These are phyloP conservation scores for Micromussa lordhowensis DNA, from an alignment of 92 coral and sea anemone species.

Conservation along the genomic window DNA sequence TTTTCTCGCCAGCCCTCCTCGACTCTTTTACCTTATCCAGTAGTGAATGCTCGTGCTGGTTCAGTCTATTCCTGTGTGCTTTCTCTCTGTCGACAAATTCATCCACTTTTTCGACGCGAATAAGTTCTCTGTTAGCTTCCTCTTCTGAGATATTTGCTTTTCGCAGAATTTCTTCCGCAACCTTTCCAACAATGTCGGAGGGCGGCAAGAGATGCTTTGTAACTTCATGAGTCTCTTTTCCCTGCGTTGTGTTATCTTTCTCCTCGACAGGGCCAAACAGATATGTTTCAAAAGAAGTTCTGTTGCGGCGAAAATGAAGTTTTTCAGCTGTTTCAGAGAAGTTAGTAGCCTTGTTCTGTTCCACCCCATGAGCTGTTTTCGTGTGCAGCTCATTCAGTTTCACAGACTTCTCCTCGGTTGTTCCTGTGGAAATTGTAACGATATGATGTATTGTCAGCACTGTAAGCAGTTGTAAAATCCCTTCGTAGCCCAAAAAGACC, in stretches of 20 bases:
- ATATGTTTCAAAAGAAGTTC: slow-evolving; percentile 5
- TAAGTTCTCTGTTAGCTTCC: slow-evolving; percentile 76
- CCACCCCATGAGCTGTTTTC: not conserved
- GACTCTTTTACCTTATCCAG: slow-evolving; percentile 25
- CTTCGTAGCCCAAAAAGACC: not conserved
- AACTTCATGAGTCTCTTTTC: not conserved
- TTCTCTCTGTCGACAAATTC: slow-evolving; percentile 36
- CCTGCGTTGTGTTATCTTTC: not conserved
- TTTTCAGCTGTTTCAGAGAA: slow-evolving; percentile 7
- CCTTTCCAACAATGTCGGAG: slow-evolving; percentile 76
- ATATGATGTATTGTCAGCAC: not conserved
- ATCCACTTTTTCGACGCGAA: slow-evolving; percentile 82
- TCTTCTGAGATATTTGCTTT: slow-evolving; percentile 73
- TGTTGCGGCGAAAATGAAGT: slow-evolving; percentile 25
- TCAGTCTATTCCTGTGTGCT: not conserved
- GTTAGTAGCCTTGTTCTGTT: not conserved
- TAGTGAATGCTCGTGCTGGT: slow-evolving; percentile 16
- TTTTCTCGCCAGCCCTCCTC: not conserved
- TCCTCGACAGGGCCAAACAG: not conserved
- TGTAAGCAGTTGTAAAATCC: not conserved
- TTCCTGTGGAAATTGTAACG: slow-evolving; percentile 5
- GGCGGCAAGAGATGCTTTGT: slow-evolving; percentile 65
- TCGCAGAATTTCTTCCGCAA: slow-evolving; percentile 78
- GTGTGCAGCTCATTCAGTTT: not conserved
- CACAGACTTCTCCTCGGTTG: not conserved